A percentile compares a stretch with the other conserved stretches of the same genome.
Evolutionary conservation across 2,797 vertebrate species (phyloP).

Genomic region (Alfaro cultratus): DNA sequence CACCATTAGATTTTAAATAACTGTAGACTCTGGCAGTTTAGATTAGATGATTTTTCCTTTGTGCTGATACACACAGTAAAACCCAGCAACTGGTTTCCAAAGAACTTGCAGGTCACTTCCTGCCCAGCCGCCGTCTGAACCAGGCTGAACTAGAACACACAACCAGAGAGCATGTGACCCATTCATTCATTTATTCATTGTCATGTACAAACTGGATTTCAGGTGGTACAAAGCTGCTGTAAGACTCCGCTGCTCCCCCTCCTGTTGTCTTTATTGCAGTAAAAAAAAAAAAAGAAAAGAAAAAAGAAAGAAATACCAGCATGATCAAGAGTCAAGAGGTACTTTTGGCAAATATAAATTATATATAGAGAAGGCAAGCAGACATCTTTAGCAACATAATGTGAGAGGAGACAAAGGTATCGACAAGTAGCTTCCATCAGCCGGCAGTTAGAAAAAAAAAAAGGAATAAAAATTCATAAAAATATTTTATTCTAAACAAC

Average conservation of each 20-base stretch:
- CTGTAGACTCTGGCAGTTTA: background rate
- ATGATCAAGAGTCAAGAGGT: conserved; percentile 77
- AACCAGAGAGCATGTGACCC: conserved; percentile 39
- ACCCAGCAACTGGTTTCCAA: background rate
- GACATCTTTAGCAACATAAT: conserved; percentile 64
- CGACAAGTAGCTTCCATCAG: conserved; percentile 45
- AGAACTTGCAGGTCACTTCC: background rate
- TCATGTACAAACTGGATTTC: conserved; percentile 77
- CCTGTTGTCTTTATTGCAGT: conserved; percentile 78
- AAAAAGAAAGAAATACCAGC: conserved; percentile 78
- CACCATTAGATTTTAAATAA: no score
- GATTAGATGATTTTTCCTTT: background rate
- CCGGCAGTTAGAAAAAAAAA: conserved; percentile 72
- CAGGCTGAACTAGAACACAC: background rate
- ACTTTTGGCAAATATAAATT: conserved; percentile 82
- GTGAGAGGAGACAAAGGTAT: conserved; percentile 53
- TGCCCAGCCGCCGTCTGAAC: background rate
- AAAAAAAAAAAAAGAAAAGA: conserved; percentile 77
- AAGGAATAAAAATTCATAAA: conserved; percentile 95
- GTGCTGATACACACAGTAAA: background rate
- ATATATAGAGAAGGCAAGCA: conserved; percentile 77
- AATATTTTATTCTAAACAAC: conserved; percentile 94
- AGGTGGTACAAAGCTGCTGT: conserved; percentile 80
- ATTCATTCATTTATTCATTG: conserved; percentile 79
- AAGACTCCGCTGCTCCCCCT: conserved; percentile 77